A percentile compares a stretch with the other conserved stretches of the same genome.
These are phyloP conservation scores for Hephaestus fuliginosus DNA, from an alignment of 2,797 vertebrate genomes.

Conservation along the genomic window DNA sequence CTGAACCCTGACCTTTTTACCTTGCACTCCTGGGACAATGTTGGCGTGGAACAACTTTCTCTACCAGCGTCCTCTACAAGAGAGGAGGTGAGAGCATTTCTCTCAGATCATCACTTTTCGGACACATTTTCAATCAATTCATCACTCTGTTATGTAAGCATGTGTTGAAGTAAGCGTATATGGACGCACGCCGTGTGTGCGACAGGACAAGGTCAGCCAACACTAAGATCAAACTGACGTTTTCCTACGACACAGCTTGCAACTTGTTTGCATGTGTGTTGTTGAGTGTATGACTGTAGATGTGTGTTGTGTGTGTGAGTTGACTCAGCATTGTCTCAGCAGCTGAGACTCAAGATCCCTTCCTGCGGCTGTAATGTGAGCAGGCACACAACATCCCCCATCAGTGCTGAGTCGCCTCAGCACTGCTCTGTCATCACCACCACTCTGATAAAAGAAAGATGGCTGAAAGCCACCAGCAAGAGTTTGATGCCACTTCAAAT, in stretches of 20 bases:
- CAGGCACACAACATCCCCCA: slow-evolving; percentile 43
- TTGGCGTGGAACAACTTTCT: slow-evolving; percentile 7
- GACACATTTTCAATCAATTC: slow-evolving; percentile 48
- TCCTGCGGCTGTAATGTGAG: slow-evolving; percentile 64
- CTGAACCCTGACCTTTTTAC: slow-evolving; percentile 35
- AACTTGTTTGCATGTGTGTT: slow-evolving; percentile 20
- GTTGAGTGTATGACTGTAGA: slow-evolving; percentile 6
- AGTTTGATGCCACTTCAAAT: slow-evolving; percentile 33
- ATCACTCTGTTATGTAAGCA: slow-evolving; percentile 33
- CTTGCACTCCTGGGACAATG: slow-evolving; percentile 12
- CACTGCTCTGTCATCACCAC: slow-evolving; percentile 45
- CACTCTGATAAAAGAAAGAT: slow-evolving; percentile 30
- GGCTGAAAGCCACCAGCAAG: neutral
- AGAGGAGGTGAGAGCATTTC: slow-evolving; percentile 22
- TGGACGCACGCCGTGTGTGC: neutral
- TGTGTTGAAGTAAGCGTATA: slow-evolving; percentile 23
- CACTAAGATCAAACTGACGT: slow-evolving; percentile 23
- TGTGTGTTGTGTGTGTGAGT: slow-evolving; percentile 27
- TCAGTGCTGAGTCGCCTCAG: slow-evolving; percentile 51
- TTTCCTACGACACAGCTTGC: slow-evolving; percentile 29
- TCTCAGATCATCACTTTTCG: slow-evolving; percentile 62
- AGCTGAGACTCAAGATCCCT: slow-evolving; percentile 56
- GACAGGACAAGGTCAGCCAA: slow-evolving; percentile 51
- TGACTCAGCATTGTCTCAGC: slow-evolving; percentile 70
- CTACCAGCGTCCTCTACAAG: slow-evolving; percentile 43